Conservation (phyloP, 30 jellyfish, hydroid and myxozoan genomes). For the Hydractinia symbiolongicarpus region DNA sequence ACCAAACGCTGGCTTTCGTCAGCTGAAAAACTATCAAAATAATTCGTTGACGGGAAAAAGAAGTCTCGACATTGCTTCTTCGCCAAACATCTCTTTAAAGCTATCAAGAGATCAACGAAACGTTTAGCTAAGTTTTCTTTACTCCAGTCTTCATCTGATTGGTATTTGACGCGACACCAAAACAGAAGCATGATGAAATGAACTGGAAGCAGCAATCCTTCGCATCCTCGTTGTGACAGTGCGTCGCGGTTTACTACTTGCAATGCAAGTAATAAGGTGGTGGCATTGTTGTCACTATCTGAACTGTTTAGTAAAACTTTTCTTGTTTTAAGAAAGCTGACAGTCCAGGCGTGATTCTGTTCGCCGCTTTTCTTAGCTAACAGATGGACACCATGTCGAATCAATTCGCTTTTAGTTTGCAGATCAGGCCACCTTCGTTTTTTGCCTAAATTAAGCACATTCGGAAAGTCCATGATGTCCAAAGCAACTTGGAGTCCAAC, state of each 20-base stretch:
- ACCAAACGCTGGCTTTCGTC: conserved; percentile 42
- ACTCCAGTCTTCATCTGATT: conserved; percentile 60
- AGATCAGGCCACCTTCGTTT: conserved; percentile 70
- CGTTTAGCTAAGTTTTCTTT: conserved; percentile 53
- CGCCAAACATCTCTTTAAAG: conserved; percentile 71
- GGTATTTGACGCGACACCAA: conserved; percentile 70
- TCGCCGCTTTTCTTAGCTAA: conserved; percentile 41
- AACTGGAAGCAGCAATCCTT: conserved; percentile 47
- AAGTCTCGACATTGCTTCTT: conserved; percentile 72
- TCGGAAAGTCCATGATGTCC: conserved; percentile 54
- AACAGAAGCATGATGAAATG: conserved; percentile 67
- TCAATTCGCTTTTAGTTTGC: conserved; percentile 35
- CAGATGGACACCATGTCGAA: conserved; percentile 66
- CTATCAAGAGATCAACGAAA: conserved; percentile 67
- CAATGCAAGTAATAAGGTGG: conserved; percentile 56
- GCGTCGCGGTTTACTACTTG: conserved; percentile 67
- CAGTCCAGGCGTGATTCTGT: conserved; percentile 66
- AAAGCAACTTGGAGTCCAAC: conserved; percentile 53
- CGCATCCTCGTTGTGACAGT: conserved; percentile 43
- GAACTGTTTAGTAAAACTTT: conserved; percentile 50
- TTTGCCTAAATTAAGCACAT: conserved; percentile 15
- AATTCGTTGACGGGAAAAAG: conserved; percentile 55
- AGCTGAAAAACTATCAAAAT: conserved; percentile 32
- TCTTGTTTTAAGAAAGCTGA: conserved; percentile 62
- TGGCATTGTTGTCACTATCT: conserved; percentile 49